A percentile compares a stretch with the other conserved stretches of the same genome.
Conservation (phyloP, 1,140 invertebrate species). For the Platorchestia sp. region DNA sequence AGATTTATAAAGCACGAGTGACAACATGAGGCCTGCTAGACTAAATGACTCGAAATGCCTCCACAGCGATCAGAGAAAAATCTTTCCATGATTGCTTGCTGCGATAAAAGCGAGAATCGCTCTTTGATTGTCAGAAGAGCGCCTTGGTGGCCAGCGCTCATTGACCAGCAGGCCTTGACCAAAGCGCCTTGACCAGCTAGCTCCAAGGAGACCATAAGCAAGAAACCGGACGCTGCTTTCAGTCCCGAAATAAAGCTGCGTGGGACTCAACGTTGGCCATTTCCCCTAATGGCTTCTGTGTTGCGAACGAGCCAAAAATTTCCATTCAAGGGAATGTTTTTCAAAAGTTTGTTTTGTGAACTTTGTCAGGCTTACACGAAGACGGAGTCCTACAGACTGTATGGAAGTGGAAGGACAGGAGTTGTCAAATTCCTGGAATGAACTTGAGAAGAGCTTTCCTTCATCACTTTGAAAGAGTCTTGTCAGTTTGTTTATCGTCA, state of each 20-base stretch:
- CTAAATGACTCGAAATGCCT: neutral
- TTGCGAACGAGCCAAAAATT: neutral
- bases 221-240: neutral
- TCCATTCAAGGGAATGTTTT: neutral
- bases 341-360: neutral
- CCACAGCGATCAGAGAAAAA: neutral
- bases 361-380: neutral
- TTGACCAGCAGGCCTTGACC: no score
- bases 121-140: neutral
- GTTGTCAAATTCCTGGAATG: neutral
- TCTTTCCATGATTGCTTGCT: neutral
- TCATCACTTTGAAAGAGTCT: neutral
- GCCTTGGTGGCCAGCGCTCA: no score
- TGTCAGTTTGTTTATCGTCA: neutral
- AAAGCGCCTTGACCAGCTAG: no score
- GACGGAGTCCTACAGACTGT: neutral
- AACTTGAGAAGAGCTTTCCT: neutral
- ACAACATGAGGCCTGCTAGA: neutral
- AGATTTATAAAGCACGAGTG: neutral
- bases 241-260: neutral
- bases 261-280: neutral
- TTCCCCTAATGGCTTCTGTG: neutral
- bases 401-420: neutral
- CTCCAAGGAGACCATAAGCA: neutral
- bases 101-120: neutral